phyloP scores from a whole-genome alignment of 2,113 vertebrate genomes.

The Sphyrna mokarran region DNA sequence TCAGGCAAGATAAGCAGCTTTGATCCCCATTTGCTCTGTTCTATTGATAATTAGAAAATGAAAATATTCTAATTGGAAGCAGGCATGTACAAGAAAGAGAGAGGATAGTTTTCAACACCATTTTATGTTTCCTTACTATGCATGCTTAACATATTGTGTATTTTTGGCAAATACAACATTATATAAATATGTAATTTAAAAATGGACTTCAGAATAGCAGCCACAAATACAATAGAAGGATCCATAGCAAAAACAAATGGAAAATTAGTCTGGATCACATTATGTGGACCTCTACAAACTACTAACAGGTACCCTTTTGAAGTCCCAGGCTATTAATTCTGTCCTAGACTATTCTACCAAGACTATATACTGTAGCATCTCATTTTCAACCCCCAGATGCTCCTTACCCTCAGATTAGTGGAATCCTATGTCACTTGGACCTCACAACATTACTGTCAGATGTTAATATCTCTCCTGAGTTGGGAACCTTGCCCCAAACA shows the following conservation, averaged over 20 bases:
- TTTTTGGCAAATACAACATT: background rate
- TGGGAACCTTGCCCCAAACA: background rate
- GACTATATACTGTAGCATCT: background rate
- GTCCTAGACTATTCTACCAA: background rate
- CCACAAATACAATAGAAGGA: background rate
- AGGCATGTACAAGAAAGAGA: background rate
- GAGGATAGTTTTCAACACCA: background rate
- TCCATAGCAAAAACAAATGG: background rate
- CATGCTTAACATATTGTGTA: background rate
- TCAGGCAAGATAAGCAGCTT: background rate
- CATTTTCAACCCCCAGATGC: background rate
- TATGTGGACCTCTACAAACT: background rate
- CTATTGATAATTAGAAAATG: background rate
- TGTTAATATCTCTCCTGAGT: background rate
- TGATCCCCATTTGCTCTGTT: background rate
- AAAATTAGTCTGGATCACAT: background rate
- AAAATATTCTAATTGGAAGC: no score
- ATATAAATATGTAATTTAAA: background rate
- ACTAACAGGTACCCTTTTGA: background rate
- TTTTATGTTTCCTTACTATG: background rate
- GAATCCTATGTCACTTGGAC: background rate
- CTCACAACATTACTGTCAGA: background rate
- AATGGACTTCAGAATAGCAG: background rate
- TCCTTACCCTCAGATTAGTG: background rate
- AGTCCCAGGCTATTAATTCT: background rate